Percentiles rank a stretch among this genome's conserved stretches.
Evolutionary conservation across 2,797 vertebrate genomes (phyloP).

Genomic region (Pempheris klunzingeri): DNA sequence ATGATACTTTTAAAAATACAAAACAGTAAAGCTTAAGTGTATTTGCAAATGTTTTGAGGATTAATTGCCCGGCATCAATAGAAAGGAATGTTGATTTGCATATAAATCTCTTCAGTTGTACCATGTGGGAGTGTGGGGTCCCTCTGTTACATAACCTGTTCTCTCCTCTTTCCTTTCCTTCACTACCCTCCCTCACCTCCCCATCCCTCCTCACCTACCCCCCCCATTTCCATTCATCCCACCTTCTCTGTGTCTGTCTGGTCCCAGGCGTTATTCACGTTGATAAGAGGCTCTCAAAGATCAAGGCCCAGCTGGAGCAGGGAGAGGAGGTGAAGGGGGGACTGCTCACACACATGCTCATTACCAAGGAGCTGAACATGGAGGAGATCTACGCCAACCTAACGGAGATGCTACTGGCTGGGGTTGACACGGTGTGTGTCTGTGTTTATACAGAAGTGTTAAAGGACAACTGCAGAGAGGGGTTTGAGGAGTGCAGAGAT

Average conservation of each 20-base stretch:
- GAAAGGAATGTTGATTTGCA: conserved; percentile 63
- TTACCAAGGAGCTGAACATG: conserved; percentile 89
- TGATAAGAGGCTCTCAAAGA: conserved; percentile 87
- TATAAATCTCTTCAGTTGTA: conserved; percentile 52
- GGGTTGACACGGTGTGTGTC: conserved; percentile 89
- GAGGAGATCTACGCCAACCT: conserved; percentile 95
- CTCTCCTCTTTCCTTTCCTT: conserved; percentile 30
- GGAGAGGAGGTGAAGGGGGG: conserved; percentile 89
- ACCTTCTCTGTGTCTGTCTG: conserved; percentile 41
- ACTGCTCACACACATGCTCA: conserved; percentile 90
- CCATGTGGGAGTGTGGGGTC: conserved; percentile 54
- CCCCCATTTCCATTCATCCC: conserved; percentile 25
- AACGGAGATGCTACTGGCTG: conserved; percentile 96
- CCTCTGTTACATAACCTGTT: conserved; percentile 61
- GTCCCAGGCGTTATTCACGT: conserved; percentile 91
- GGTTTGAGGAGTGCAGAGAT: conserved; percentile 59
- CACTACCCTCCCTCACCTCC: not conserved
- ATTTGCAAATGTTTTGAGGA: conserved; percentile 1
- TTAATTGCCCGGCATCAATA: conserved; percentile 21
- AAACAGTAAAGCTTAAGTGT: not conserved
- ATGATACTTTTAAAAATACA: not conserved
- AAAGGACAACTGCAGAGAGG: conserved; percentile 19
- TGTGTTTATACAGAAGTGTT: conserved; percentile 41
- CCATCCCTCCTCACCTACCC: not conserved
- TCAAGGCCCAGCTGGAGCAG: conserved; percentile 84